Evolutionary conservation across 2,797 vertebrate genomes (phyloP).

Genomic region (Poecilia velifera): DNA sequence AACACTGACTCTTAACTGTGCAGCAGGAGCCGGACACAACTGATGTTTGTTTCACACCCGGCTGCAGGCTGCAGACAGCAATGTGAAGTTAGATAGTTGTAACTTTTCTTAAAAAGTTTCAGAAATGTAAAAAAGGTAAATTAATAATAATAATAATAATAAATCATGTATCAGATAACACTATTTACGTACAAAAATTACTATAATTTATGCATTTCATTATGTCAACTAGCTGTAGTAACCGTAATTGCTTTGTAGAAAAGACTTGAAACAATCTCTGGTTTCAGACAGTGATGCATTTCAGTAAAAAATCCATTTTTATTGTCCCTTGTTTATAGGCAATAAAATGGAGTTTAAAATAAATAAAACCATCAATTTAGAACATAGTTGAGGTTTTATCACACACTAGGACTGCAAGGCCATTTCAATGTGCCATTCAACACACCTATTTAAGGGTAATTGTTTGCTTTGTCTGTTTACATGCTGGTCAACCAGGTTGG

Average conservation of each 20-base stretch:
- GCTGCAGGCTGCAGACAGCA: no score
- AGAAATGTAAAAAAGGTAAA: neutral
- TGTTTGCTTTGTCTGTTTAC: neutral
- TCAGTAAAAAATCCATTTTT: no score
- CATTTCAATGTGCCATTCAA: neutral
- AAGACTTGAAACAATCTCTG: no score
- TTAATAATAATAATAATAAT: neutral
- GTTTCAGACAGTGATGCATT: no score
- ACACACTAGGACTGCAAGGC: neutral
- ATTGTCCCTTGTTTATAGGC: no score
- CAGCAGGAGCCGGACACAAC: no score
- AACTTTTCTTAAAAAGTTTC: neutral
- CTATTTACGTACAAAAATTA: no score
- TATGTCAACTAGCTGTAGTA: no score
- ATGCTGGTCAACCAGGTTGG: neutral
- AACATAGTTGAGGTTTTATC: neutral
- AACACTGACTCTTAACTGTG: neutral
- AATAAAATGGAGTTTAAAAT: neutral
- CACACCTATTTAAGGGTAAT: neutral
- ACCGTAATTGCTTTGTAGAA: no score
- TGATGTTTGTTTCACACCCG: no score
- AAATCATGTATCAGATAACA: no score
- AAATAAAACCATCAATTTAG: neutral
- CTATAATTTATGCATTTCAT: no score
- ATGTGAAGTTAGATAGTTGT: neutral